Evolutionary conservation across 2,797 vertebrate genomes (phyloP).

Genomic region (Ciconia nigra): DNA sequence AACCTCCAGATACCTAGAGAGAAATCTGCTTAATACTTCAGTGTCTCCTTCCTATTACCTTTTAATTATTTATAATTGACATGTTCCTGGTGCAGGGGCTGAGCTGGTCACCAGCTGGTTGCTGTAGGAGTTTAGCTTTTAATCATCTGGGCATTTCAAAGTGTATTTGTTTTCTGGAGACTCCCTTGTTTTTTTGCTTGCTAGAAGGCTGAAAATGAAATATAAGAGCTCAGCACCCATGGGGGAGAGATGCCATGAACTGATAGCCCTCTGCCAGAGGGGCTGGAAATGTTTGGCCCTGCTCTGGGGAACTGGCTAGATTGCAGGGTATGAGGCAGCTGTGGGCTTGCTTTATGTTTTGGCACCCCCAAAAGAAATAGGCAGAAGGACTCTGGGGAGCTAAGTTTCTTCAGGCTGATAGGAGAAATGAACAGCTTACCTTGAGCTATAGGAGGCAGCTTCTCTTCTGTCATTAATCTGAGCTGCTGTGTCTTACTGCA

Average conservation of each 20-base stretch:
- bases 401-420: background rate
- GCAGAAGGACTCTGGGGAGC: background rate
- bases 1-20: constrained; percentile 32
- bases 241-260: background rate
- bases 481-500: background rate
- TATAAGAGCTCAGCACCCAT: background rate
- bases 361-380: background rate
- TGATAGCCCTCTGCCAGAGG: background rate
- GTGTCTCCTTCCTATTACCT: constrained; percentile 54
- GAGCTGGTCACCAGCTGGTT: constrained; percentile 56
- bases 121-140: constrained; percentile 58
- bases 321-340: background rate
- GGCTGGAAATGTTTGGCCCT: background rate
- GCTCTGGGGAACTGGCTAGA: background rate
- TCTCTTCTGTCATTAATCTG: background rate
- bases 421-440: rapidly evolving
- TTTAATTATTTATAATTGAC: constrained; percentile 72
- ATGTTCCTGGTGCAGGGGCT: constrained; percentile 1
- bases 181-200: constrained; percentile 3
- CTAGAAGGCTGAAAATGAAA: constrained; percentile 10
- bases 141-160: constrained; percentile 22
- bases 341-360: background rate
- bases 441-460: background rate
- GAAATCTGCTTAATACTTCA: constrained; percentile 63
- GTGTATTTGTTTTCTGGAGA: constrained; percentile 41